Base-by-base conservation (phyloP, 2,888 invertebrate species). In the Drosophila conformis region DNA sequence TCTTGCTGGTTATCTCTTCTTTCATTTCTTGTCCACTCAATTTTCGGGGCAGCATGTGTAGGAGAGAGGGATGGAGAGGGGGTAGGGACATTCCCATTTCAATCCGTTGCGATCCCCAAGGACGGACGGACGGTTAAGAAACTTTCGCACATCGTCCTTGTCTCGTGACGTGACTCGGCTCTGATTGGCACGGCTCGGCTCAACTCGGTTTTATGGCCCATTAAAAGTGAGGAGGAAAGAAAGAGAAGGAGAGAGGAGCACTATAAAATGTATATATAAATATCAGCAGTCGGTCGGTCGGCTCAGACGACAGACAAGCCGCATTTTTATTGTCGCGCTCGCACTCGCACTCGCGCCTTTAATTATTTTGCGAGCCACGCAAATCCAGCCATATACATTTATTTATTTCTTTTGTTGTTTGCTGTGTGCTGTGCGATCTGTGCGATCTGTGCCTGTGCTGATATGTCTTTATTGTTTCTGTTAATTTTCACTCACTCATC, bases 141-240 rank as follows among this genome's bases (percentile, higher is more conserved):
- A 80, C 77, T 77, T 71, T 60, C 54, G 77, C 57, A 53, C 68
- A 48, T 71, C 76, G 80, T 83, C 80, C 80, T 80, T 82, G 83
- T 61, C 61, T 69, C 68, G 42, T 51, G 46, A 40, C 70, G 48
- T 46, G 46, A 40, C 62, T 46, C 65, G 48, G 51, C 21, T 71
- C 58, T 38, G 52, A 66, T 46, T 67, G 46, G 49, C 21, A 61
- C 35, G 13, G 33, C 18, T 27, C n/a, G 18, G 31, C 29, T 8
- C 49, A 31, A 29, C 27, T 18, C 36, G 36, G 27, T 7, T 53
- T 35, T 57, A 64, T 15, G 15, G 61, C 46, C 66, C 79, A 78
- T 66, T 56, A 59, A 65, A 61, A 67, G 27, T 40, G 49, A 15
- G 15, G 15, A 46, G 15, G 49, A 36, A 11, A 56, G 15, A 46